Conservation (phyloP, 2,888 invertebrate genomes). For the Oxycera nigricornis region DNA sequence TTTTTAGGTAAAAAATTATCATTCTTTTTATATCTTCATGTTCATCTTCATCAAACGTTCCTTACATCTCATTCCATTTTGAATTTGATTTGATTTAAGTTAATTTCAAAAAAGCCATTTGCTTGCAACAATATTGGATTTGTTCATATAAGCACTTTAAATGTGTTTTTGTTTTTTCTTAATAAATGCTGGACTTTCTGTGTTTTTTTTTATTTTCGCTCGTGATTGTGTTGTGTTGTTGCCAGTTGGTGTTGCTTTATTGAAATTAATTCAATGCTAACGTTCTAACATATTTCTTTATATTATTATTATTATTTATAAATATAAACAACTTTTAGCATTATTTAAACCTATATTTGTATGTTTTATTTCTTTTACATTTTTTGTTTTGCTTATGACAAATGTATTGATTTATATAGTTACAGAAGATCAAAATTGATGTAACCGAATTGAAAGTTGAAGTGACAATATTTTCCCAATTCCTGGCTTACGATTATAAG, state of each 20-base stretch:
- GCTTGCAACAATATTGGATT: slow-evolving; percentile 19
- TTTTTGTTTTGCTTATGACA: neutral
- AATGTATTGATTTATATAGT: slow-evolving; percentile 10
- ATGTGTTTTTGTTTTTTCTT: neutral
- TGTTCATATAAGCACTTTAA: neutral
- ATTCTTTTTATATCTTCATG: slow-evolving; percentile 20
- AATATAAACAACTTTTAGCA: slow-evolving; percentile 35
- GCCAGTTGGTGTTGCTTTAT: slow-evolving; percentile 16
- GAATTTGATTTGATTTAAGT: slow-evolving; percentile 15
- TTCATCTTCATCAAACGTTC: slow-evolving; percentile 2
- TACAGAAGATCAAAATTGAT: slow-evolving; percentile 5
- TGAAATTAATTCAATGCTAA: slow-evolving; percentile 34
- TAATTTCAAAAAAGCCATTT: slow-evolving; percentile 40
- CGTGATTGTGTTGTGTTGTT: neutral
- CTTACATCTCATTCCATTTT: slow-evolving; percentile 21
- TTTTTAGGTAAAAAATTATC: slow-evolving; percentile 42
- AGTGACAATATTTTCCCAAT: neutral
- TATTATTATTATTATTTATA: too few relatives aligned
- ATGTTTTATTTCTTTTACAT: neutral
- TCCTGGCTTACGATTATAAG: neutral
- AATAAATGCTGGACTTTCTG: too few relatives aligned
- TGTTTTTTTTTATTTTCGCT: neutral
- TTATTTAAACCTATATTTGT: slow-evolving; percentile 19
- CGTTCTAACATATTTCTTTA: slow-evolving; percentile 20
- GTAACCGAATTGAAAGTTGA: neutral